Evolutionary conservation across 2,888 invertebrate genomes (phyloP).

Genomic region (Hirtodrosophila confusa): DNA sequence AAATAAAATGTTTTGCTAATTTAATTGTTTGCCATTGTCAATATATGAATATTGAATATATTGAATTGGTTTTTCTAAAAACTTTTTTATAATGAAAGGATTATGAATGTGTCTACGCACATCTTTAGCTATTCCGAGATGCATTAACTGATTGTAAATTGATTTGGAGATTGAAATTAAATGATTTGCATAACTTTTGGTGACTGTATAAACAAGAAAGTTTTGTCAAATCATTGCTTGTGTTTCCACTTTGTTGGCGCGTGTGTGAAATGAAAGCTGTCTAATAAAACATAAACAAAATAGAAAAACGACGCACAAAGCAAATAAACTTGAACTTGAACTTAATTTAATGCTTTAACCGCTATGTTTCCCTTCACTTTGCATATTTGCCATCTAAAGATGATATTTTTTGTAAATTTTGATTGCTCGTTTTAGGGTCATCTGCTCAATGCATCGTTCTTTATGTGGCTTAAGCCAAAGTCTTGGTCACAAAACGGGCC

Average conservation of each 20-base stretch:
- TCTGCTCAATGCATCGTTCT: conserved; percentile 50
- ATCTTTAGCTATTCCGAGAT: background rate
- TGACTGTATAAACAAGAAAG: conserved; percentile 19
- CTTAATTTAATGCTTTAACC: conserved; percentile 55
- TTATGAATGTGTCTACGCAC: background rate
- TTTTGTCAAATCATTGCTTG: background rate
- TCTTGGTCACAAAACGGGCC: conserved; percentile 40
- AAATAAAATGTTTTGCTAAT: conserved; percentile 2
- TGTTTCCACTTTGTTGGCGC: background rate
- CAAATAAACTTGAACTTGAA: conserved; percentile 74
- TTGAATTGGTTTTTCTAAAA: conserved; percentile 8
- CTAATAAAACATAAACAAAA: conserved; percentile 6
- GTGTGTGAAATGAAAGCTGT: conserved; percentile 35
- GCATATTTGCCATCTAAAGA: conserved; percentile 22
- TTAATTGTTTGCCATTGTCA: conserved; percentile 16
- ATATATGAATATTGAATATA: too few species aligned
- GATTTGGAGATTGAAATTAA: background rate
- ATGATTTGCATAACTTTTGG: conserved; percentile 21
- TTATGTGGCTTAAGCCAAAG: conserved; percentile 19
- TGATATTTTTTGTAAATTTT: conserved; percentile 24
- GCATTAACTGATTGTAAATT: conserved; percentile 4
- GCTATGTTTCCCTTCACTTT: conserved; percentile 55
- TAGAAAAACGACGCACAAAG: conserved; percentile 19
- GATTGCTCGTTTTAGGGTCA: conserved; percentile 49
- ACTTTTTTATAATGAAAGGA: conserved; percentile 3